These are phyloP conservation scores for Sternotherus odoratus DNA, from an alignment of 2,797 vertebrate species.

Conservation along the genomic window DNA sequence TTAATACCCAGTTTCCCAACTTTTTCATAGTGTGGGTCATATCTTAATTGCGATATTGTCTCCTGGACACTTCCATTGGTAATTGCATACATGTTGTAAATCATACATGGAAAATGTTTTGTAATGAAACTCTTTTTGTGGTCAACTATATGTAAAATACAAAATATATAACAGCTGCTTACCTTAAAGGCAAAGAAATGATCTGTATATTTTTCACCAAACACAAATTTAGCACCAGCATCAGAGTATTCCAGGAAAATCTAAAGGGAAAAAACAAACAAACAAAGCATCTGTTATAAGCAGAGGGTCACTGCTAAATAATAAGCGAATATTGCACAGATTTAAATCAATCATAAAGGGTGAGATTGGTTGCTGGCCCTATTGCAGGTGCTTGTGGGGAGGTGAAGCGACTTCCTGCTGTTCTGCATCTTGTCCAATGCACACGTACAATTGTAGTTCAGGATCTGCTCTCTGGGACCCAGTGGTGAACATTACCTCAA, in stretches of 20 bases:
- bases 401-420: neutral
- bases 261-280: conserved; percentile 73
- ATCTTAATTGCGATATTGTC: neutral
- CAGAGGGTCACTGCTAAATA: neutral
- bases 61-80: neutral
- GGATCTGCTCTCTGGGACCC: neutral
- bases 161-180: conserved; percentile 9
- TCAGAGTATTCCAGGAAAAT: conserved; percentile 85
- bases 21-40: neutral
- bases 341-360: neutral
- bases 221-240: conserved; percentile 86
- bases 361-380: neutral
- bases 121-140: neutral
- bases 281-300: neutral
- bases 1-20: neutral
- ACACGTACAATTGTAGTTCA: neutral
- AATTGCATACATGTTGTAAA: neutral
- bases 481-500: neutral
- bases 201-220: conserved; percentile 86
- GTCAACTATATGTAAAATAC: neutral
- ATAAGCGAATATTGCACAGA: neutral
- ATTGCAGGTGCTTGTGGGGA: neutral
- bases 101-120: neutral
- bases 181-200: conserved; percentile 92
- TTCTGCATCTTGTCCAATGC: neutral